Percentiles rank a stretch among this genome's conserved stretches.
These are phyloP conservation scores for Rhodophaea formosa DNA, from an alignment of 2,888 invertebrate species.

Conservation along the genomic window DNA sequence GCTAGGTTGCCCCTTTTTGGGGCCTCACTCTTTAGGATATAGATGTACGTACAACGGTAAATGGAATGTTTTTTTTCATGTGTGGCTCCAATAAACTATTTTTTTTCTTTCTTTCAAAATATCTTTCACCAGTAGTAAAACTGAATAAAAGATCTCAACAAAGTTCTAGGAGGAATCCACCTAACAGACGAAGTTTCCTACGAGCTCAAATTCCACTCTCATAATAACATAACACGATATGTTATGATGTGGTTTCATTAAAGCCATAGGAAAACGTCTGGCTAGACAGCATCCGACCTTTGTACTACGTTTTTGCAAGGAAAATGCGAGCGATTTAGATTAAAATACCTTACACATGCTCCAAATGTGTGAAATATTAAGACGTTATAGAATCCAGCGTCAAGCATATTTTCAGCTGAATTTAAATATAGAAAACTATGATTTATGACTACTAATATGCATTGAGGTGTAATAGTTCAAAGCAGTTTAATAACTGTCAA, in stretches of 20 bases:
- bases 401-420: background rate
- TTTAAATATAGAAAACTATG: background rate
- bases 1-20: no score
- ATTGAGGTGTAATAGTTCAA: background rate
- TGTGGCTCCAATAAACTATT: no score
- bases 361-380: conserved; percentile 14
- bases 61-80: no score
- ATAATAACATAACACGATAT: conserved; percentile 45
- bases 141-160: background rate
- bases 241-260: conserved; percentile 56
- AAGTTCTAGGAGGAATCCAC: background rate
- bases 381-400: conserved; percentile 5
- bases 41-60: no score
- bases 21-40: no score
- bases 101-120: no score
- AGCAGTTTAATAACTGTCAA: background rate
- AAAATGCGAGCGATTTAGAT: conserved; percentile 15
- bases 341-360: conserved; percentile 9
- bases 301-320: conserved; percentile 22
- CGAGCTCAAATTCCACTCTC: conserved; percentile 38
- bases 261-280: conserved; percentile 54
- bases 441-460: background rate
- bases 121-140: no score
- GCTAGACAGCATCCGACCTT: conserved; percentile 42
- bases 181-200: conserved; percentile 15